Conservation (phyloP, 1,140 invertebrate genomes). For the Mercenaria mercenaria region DNA sequence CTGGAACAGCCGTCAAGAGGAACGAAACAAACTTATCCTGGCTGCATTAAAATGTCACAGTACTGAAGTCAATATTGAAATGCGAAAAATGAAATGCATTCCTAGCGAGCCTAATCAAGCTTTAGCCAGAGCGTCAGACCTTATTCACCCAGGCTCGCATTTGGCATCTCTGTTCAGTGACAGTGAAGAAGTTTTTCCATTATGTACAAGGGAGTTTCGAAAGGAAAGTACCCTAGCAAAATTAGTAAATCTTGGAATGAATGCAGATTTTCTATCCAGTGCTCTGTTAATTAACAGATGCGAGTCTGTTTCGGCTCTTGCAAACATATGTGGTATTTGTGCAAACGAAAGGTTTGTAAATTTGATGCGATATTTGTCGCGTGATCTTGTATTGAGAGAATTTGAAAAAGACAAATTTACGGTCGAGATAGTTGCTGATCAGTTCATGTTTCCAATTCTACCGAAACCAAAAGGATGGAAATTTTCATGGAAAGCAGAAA, state of each 20-base stretch:
- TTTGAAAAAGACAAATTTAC: not conserved
- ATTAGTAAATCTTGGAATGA: constrained; percentile 67
- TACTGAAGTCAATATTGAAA: not conserved
- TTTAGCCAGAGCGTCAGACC: constrained; percentile 28
- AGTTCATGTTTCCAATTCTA: constrained; percentile 66
- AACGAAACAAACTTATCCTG: not conserved
- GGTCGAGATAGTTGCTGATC: not conserved
- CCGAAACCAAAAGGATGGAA: constrained; percentile 56
- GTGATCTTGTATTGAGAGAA: not conserved
- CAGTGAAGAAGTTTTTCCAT: constrained; percentile 34
- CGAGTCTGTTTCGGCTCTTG: constrained; percentile 44
- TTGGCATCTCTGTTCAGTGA: constrained; percentile 16
- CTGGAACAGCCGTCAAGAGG: not conserved
- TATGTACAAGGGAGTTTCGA: constrained; percentile 4
- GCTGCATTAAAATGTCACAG: constrained; percentile 15
- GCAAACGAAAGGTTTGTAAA: constrained; percentile 17
- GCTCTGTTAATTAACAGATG: constrained; percentile 64
- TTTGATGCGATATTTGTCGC: constrained; percentile 55
- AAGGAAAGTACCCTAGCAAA: not conserved
- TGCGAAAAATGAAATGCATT: constrained; percentile 31
- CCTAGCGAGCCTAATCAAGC: constrained; percentile 43
- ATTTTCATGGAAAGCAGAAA: constrained; percentile 58
- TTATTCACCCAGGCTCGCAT: constrained; percentile 21
- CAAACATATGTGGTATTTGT: constrained; percentile 7
- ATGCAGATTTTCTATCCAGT: constrained; percentile 44